Percentiles rank a stretch among this genome's conserved stretches.
These are phyloP conservation scores for Prosopocoilus inquinatus DNA, from an alignment of 2,888 invertebrate genomes.

Conservation along the genomic window DNA sequence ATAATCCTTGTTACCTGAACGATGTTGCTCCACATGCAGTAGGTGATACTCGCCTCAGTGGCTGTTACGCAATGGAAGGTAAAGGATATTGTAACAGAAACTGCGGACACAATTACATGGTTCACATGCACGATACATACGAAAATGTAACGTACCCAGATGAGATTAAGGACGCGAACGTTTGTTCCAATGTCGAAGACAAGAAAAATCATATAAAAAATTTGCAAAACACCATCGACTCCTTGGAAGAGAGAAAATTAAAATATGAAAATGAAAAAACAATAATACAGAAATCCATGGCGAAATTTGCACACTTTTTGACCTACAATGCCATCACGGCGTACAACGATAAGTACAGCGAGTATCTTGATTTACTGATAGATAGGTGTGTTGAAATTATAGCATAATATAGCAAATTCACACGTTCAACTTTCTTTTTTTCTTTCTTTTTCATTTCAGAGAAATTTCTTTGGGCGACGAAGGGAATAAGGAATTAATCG, in stretches of 20 bases:
- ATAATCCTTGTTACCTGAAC: constrained; percentile 37
- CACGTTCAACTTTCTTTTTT: too few species aligned
- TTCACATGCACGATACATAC: constrained; percentile 44
- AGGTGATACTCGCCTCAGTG: constrained; percentile 34
- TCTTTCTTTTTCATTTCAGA: too few species aligned
- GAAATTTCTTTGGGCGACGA: too few species aligned
- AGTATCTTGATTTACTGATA: constrained; percentile 41
- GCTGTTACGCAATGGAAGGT: constrained; percentile 36
- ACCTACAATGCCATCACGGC: constrained; percentile 41
- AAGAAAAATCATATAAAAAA: not conserved
- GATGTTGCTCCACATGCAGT: constrained; percentile 39
- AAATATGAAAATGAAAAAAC: constrained; percentile 35
- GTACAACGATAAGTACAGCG: constrained; percentile 41
- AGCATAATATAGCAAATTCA: too few species aligned
- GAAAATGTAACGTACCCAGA: constrained; percentile 33
- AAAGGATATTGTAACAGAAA: constrained; percentile 30
- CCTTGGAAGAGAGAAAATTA: too few species aligned
- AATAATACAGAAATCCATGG: constrained; percentile 34
- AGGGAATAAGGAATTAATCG: too few species aligned
- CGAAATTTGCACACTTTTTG: constrained; percentile 43
- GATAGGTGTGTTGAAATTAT: constrained; percentile 37
- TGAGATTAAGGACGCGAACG: constrained; percentile 30
- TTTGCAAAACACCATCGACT: too few species aligned
- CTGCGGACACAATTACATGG: constrained; percentile 37
- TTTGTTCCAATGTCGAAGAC: constrained; percentile 20